phyloP scores from a whole-genome alignment of 1,140 invertebrate genomes.

The Caligus rogercresseyi region DNA sequence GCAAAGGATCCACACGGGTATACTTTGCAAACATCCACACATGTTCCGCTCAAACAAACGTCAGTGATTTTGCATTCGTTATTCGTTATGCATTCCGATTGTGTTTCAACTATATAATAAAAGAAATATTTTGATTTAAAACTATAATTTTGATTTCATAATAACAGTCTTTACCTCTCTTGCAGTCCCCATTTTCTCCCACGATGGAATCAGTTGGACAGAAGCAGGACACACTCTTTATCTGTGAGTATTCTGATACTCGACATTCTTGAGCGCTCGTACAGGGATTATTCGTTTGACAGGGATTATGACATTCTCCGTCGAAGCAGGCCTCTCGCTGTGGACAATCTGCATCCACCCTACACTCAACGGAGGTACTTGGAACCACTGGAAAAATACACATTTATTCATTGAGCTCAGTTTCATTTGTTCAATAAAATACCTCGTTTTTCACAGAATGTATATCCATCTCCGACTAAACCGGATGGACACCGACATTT shows the following conservation, averaged over 20 bases:
- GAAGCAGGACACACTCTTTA: slow-evolving; percentile 68
- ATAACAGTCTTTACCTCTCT: slow-evolving; percentile 27
- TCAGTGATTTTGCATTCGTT: slow-evolving; percentile 46
- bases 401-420: too few species aligned
- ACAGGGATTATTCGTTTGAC: slow-evolving; percentile 54
- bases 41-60: slow-evolving; percentile 51
- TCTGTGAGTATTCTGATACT: slow-evolving; percentile 55
- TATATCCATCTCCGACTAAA: slow-evolving; percentile 54
- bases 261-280: slow-evolving; percentile 54
- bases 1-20: slow-evolving; percentile 44
- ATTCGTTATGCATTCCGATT: slow-evolving; percentile 48
- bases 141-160: neutral
- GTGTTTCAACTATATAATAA: neutral
- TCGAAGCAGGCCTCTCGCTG: slow-evolving; percentile 35
- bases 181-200: slow-evolving; percentile 51
- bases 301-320: slow-evolving; percentile 35
- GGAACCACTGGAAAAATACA: too few species aligned
- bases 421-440: too few species aligned
- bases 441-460: slow-evolving; percentile 39
- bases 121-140: neutral
- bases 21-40: slow-evolving; percentile 33
- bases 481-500: slow-evolving; percentile 54
- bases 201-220: slow-evolving; percentile 49
- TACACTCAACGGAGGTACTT: slow-evolving; percentile 40
- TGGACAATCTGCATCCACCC: slow-evolving; percentile 68